Conservation (phyloP, 1,140 invertebrate genomes). For the Drosophila pandora region DNA sequence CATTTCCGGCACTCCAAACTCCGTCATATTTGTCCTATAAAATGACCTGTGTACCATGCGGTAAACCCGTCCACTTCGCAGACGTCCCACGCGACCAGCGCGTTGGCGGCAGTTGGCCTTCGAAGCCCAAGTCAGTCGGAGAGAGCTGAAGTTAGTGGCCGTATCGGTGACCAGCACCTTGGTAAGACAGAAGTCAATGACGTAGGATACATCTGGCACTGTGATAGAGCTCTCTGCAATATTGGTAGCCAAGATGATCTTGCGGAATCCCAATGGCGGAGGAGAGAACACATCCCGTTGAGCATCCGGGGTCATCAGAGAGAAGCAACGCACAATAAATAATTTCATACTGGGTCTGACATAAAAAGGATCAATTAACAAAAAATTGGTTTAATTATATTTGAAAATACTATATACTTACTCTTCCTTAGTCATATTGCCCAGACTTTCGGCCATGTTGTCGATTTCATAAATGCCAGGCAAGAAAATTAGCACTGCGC, state of each 20-base stretch:
- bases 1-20: slow-evolving; percentile 90
- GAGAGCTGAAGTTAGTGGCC: slow-evolving; percentile 90
- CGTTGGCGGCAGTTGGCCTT: slow-evolving; percentile 95
- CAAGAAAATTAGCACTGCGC: slow-evolving; percentile 93
- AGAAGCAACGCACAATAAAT: slow-evolving; percentile 73
- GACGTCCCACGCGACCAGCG: slow-evolving; percentile 94
- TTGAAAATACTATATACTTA: slow-evolving; percentile 23
- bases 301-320: slow-evolving; percentile 65
- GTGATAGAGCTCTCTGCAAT: slow-evolving; percentile 99
- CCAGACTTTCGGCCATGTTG: slow-evolving; percentile 77
- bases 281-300: slow-evolving; percentile 76
- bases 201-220: slow-evolving; percentile 96
- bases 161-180: slow-evolving; percentile 91
- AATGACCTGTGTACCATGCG: slow-evolving; percentile 90
- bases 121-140: slow-evolving; percentile 94
- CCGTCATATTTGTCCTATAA: slow-evolving; percentile 85
- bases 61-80: slow-evolving; percentile 94
- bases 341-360: slow-evolving; percentile 46
- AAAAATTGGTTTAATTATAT: too few relatives aligned
- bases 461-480: slow-evolving; percentile 94
- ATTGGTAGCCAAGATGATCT: slow-evolving; percentile 97
- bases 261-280: slow-evolving; percentile 86
- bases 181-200: slow-evolving; percentile 98
- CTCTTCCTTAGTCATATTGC: slow-evolving; percentile 36
- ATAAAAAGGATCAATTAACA: background rate